Conservation (phyloP, 1,140 invertebrate genomes). For the Drosophila gunungcola region DNA sequence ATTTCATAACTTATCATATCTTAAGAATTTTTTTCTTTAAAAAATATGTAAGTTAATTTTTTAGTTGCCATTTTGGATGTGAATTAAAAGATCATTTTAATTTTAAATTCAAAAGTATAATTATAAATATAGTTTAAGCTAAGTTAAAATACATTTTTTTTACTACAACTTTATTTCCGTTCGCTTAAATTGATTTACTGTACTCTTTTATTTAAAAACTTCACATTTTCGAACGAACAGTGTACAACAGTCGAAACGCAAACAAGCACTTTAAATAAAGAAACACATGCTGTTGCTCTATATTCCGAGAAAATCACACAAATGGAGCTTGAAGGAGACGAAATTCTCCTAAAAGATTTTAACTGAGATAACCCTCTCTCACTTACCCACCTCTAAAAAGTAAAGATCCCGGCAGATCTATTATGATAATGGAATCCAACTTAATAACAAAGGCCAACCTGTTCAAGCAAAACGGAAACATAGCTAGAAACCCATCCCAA, state of each 20-base stretch:
- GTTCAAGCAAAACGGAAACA: constrained; percentile 52
- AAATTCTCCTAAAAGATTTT: constrained; percentile 39
- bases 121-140: background rate
- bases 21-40: no score
- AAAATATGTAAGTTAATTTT: no score
- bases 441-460: constrained; percentile 61
- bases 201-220: constrained; percentile 6
- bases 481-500: constrained; percentile 31
- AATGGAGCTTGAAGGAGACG: constrained; percentile 35
- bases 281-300: constrained; percentile 43
- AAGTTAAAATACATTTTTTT: no score
- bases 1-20: background rate
- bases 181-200: background rate
- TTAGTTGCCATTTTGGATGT: no score
- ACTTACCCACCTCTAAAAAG: constrained; percentile 5
- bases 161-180: no score
- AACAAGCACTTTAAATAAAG: constrained; percentile 19
- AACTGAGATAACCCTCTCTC: constrained; percentile 17
- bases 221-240: constrained; percentile 2
- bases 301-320: constrained; percentile 50
- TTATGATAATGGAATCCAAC: constrained; percentile 53
- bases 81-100: no score
- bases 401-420: constrained; percentile 34
- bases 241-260: background rate
- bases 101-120: no score